Conservation (phyloP, 1,140 invertebrate species). For the Drosophila cardini region DNA sequence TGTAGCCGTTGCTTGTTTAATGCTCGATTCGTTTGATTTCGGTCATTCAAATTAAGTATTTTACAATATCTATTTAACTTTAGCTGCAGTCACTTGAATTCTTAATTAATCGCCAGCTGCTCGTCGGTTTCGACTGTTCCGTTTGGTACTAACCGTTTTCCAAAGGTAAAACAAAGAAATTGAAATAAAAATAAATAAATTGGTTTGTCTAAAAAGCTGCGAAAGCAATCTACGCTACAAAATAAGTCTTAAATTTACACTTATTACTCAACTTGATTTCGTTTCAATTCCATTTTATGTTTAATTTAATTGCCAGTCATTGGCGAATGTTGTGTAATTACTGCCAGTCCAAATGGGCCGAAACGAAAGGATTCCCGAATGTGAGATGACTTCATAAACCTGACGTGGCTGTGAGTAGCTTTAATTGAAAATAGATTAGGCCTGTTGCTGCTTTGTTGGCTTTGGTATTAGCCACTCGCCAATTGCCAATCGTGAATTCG, state of each 20-base stretch:
- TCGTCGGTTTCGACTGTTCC: background rate
- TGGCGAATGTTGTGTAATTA: constrained; percentile 54
- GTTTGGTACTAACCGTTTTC: background rate
- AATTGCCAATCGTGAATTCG: constrained; percentile 14
- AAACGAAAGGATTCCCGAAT: constrained; percentile 43
- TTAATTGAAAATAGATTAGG: constrained; percentile 53
- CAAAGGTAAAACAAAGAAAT: constrained; percentile 48
- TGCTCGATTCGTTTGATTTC: constrained; percentile 57
- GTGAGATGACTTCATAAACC: constrained; percentile 53
- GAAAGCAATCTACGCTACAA: constrained; percentile 50
- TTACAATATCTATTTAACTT: constrained; percentile 75
- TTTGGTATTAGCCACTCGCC: background rate
- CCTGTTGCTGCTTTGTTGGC: background rate
- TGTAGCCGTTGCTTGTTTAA: constrained; percentile 53
- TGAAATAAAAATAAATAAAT: constrained; percentile 19
- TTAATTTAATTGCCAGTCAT: constrained; percentile 49
- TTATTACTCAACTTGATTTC: background rate
- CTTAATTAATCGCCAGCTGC: constrained; percentile 68
- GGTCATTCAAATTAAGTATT: constrained; percentile 64
- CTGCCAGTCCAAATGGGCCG: constrained; percentile 6
- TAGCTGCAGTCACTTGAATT: constrained; percentile 74
- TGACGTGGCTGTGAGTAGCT: background rate
- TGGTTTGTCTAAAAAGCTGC: constrained; percentile 9
- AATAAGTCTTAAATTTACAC: constrained; percentile 6
- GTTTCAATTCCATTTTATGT: constrained; percentile 28